A percentile compares a stretch with the other conserved stretches of the same genome.
Evolutionary conservation across 2,113 vertebrate species (phyloP).

Genomic region (Chelonoidis abingdonii): DNA sequence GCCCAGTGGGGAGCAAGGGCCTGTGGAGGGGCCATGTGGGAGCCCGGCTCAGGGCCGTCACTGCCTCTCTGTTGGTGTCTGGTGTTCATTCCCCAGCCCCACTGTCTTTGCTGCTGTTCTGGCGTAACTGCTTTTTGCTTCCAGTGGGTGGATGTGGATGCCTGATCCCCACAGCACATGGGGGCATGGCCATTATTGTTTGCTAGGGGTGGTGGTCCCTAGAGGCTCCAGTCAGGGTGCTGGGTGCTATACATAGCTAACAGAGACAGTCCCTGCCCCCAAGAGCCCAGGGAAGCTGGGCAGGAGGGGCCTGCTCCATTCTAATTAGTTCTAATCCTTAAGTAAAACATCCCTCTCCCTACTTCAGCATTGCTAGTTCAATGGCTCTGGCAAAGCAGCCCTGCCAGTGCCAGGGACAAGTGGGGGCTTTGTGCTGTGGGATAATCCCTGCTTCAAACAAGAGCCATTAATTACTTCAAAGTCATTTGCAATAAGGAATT

Average conservation of each 20-base stretch:
- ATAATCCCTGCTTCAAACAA: slow-evolving; percentile 45
- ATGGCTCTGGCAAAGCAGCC: slow-evolving; percentile 38
- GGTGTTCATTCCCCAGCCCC: too few species aligned
- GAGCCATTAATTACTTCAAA: slow-evolving; percentile 53
- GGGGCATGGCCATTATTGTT: too few species aligned
- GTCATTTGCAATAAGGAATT: slow-evolving; percentile 46
- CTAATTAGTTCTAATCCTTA: slow-evolving; percentile 14
- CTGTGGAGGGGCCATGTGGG: not conserved
- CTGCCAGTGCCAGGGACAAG: slow-evolving; percentile 30
- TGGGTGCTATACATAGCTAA: not conserved
- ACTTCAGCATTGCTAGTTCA: slow-evolving; percentile 6
- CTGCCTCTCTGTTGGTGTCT: not conserved
- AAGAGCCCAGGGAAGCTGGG: not conserved
- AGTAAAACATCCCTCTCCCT: not conserved
- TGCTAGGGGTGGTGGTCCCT: too few species aligned
- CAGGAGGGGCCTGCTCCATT: fast-evolving
- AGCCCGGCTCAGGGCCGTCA: too few species aligned
- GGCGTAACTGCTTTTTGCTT: too few species aligned
- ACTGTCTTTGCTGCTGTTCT: too few species aligned
- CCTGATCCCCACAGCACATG: too few species aligned
- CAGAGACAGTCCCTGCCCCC: not conserved
- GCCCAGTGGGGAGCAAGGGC: not conserved
- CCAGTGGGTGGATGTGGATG: not conserved
- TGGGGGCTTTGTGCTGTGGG: slow-evolving; percentile 21
- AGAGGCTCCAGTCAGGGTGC: not conserved